A percentile compares a stretch with the other conserved stretches of the same genome.
phyloP scores from a whole-genome alignment of 2,113 vertebrate genomes.

The Condylura cristata region DNA sequence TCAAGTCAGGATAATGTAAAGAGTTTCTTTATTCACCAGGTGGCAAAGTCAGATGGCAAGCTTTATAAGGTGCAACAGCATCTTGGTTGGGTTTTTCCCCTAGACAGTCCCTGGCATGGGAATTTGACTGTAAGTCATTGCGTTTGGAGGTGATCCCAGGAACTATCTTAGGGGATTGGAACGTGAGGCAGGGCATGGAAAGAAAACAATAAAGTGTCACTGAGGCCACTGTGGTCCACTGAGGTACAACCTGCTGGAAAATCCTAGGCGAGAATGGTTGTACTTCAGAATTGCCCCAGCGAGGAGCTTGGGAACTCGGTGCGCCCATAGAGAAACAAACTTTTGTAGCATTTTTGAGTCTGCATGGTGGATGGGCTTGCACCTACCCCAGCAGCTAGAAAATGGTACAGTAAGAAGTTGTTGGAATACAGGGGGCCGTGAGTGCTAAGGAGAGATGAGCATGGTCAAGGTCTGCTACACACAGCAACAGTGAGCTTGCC shows the following conservation, averaged over 20 bases:
- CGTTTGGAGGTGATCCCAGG: slow-evolving; percentile 37
- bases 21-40: background rate
- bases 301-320: fast-evolving
- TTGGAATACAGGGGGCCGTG: background rate
- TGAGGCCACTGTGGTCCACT: background rate
- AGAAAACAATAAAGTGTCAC: background rate
- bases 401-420: background rate
- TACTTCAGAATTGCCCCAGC: background rate
- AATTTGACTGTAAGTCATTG: background rate
- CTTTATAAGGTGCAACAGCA: background rate
- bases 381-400: background rate
- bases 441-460: background rate
- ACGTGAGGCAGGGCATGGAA: background rate
- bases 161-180: background rate
- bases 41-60: background rate
- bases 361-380: background rate
- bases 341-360: background rate
- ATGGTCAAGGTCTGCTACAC: background rate
- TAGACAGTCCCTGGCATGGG: background rate
- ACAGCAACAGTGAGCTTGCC: background rate
- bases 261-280: background rate
- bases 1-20: background rate
- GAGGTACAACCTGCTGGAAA: background rate
- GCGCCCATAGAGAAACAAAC: background rate
- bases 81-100: background rate